These are phyloP conservation scores for Danionella cerebrum DNA, from an alignment of 2,113 vertebrate species.

Conservation along the genomic window DNA sequence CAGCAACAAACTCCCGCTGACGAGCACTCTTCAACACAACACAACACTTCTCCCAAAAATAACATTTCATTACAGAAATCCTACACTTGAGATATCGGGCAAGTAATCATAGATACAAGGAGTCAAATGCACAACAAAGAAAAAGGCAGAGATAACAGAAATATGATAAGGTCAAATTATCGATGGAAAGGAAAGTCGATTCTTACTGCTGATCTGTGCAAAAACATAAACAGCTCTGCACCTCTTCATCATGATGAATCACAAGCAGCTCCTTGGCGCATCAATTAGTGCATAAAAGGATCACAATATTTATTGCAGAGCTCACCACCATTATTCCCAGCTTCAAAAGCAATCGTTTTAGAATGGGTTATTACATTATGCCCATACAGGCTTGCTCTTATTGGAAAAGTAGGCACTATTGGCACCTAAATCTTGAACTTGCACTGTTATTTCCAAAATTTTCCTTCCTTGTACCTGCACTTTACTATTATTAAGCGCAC, in stretches of 20 bases:
- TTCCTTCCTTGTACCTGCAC: no score
- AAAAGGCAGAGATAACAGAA: constrained; percentile 12
- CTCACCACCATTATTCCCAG: background rate
- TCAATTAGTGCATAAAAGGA: background rate
- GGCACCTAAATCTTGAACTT: no score
- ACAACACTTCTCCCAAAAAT: background rate
- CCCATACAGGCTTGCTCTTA: background rate
- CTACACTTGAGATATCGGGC: background rate
- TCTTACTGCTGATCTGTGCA: background rate
- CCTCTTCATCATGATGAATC: background rate
- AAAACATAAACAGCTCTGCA: background rate
- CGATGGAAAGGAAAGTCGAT: constrained; percentile 3
- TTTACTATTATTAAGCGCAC: no score
- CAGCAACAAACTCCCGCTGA: background rate
- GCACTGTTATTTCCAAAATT: no score
- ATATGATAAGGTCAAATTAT: background rate
- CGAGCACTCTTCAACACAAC: background rate
- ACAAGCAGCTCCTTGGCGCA: background rate
- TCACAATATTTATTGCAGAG: background rate
- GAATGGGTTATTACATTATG: background rate
- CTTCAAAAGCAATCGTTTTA: background rate
- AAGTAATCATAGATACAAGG: background rate
- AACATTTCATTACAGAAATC: background rate
- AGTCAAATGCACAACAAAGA: background rate
- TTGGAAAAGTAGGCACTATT: background rate